Evolutionary conservation across 2,113 vertebrate genomes (phyloP).

Genomic region (Osmerus eperlanus): DNA sequence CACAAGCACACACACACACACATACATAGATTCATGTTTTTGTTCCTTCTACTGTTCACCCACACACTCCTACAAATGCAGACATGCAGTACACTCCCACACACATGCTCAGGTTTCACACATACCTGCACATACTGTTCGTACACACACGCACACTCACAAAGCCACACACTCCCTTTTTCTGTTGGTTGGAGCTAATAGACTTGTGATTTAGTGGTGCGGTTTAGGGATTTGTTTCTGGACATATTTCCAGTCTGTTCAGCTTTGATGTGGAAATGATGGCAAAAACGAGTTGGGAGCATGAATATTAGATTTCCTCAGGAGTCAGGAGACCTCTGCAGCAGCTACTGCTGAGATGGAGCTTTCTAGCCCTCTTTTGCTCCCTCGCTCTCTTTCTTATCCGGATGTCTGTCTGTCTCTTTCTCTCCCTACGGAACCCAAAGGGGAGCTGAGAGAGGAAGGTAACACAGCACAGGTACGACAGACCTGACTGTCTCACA

Average conservation of each 20-base stretch:
- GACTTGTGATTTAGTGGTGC: background rate
- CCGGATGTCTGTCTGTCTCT: background rate
- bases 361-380: background rate
- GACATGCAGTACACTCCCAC: too few species aligned
- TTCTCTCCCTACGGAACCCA: too few species aligned
- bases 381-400: background rate
- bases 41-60: too few species aligned
- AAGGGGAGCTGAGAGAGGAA: too few species aligned
- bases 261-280: conserved; percentile 10
- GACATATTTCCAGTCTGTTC: background rate
- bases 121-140: too few species aligned
- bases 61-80: too few species aligned
- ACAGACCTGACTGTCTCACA: too few species aligned
- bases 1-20: conserved; percentile 9
- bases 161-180: background rate
- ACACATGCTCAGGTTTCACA: too few species aligned
- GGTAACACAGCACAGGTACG: too few species aligned
- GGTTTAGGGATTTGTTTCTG: conserved; percentile 25
- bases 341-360: background rate
- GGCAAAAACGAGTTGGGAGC: conserved; percentile 9
- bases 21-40: background rate
- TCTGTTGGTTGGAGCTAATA: background rate
- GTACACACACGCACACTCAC: too few species aligned
- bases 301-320: background rate
- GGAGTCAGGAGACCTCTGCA: background rate